phyloP scores from a whole-genome alignment of 2,888 invertebrate genomes.

The Volucella zonaria region DNA sequence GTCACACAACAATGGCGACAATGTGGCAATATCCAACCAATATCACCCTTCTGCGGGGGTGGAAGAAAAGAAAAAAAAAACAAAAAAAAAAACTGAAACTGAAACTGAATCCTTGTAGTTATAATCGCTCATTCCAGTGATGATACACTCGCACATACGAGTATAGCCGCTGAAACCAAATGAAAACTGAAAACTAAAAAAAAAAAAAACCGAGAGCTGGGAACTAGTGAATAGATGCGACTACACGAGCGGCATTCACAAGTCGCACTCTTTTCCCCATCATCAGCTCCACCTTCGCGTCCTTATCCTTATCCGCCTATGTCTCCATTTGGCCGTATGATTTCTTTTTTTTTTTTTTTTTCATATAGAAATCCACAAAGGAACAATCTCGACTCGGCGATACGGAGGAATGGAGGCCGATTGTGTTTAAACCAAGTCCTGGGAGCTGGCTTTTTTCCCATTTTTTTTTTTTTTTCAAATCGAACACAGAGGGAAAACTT shows the following conservation, averaged over 20 bases:
- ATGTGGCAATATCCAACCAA: constrained; percentile 72
- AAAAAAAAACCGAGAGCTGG: constrained; percentile 40
- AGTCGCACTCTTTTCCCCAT: background rate
- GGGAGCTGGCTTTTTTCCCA: constrained; percentile 33
- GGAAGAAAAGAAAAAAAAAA: constrained; percentile 1
- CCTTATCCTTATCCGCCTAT: background rate
- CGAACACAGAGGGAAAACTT: constrained; percentile 71
- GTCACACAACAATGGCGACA: constrained; percentile 73
- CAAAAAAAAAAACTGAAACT: constrained; percentile 28
- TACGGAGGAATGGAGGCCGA: constrained; percentile 7
- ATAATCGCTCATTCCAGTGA: constrained; percentile 44
- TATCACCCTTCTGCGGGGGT: constrained; percentile 48
- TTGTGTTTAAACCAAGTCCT: constrained; percentile 53
- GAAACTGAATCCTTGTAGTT: constrained; percentile 62
- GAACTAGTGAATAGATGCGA: constrained; percentile 72
- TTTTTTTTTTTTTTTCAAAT: constrained; percentile 23
- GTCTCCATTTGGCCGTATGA: constrained; percentile 73
- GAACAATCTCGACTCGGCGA: constrained; percentile 71
- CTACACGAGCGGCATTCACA: constrained; percentile 38
- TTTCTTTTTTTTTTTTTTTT: constrained; percentile 55
- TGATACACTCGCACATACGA: background rate
- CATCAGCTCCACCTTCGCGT: background rate
- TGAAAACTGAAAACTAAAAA: constrained; percentile 50
- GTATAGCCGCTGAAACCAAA: constrained; percentile 54
- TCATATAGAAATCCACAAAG: constrained; percentile 71